Percentiles rank a stretch among this genome's conserved stretches.
Conservation (phyloP, 2,797 vertebrate genomes). For the Balearica regulorum region DNA sequence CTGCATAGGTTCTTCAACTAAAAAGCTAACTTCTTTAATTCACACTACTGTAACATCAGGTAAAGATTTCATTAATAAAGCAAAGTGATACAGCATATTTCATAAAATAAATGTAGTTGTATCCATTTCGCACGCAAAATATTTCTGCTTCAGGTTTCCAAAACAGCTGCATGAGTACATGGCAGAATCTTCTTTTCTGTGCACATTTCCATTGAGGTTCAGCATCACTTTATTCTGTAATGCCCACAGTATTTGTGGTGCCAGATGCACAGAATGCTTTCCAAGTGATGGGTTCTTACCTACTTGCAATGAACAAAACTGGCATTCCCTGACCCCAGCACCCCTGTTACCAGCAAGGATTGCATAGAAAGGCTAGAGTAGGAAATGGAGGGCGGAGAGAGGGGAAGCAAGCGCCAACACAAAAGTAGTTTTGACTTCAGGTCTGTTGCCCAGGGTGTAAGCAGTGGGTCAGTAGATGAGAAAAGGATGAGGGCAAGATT, state of each 20-base stretch:
- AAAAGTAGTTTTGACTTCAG: neutral
- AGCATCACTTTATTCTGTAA: neutral
- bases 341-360: neutral
- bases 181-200: neutral
- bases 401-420: neutral
- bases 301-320: neutral
- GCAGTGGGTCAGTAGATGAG: neutral
- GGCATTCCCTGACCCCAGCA: rapidly evolving
- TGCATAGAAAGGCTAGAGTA: neutral
- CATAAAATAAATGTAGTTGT: neutral
- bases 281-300: neutral
- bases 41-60: neutral
- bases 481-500: neutral
- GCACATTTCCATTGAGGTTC: neutral
- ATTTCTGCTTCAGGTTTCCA: neutral
- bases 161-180: neutral
- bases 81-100: neutral
- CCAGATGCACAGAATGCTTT: neutral
- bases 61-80: neutral
- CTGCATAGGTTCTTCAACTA: neutral
- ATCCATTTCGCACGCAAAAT: neutral
- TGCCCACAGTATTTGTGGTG: neutral
- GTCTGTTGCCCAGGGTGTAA: rapidly evolving
- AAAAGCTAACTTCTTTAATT: neutral
- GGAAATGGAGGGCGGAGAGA: rapidly evolving